Base-by-base conservation (phyloP, 2,797 vertebrate genomes). In the Aythya fuligula region DNA sequence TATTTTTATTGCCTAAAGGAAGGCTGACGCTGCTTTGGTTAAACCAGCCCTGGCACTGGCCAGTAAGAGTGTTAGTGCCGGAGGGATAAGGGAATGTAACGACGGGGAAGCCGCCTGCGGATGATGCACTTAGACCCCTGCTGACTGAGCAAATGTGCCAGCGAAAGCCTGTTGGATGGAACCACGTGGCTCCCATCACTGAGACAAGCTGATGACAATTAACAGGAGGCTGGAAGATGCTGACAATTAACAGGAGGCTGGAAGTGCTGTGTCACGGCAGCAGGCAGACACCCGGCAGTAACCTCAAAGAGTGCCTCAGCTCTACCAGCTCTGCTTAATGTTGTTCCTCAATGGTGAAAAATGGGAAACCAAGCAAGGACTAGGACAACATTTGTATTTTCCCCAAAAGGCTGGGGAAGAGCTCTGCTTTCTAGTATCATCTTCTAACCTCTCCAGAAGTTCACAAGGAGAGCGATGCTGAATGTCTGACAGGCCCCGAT, bases 81-180 rank as follows among this genome's bases (percentile, higher is more conserved):
- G 28, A 75, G 28, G 24, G 74, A n/a, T 30, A 79, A 70, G 51
- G 77, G 82, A 54, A 78, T 32, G 21, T 72, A 85, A 69, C 17
- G 17, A 43, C 0, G 1, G 78, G 34, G 34, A 74, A 90, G n/a
- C 24, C 0, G 2, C 34, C 47, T 47, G 38, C 0, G 1, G 22
- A 74, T 60, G 62, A 79, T 30, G 34, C 49, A 13, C 25, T 85
- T 82, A 51, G 41, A 71, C 54, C 43, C 34, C 38, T 87, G 30
- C 66, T 43, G 30, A 57, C 45, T 34, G 43, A 78, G 25, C 25
- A 73, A 75, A 67, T 3, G 36, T n/a, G 75, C 30, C 51, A 34
- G 70, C 0, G 0, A 80, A 90, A 77, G 22, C 49, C 34, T 58
- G 19, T 19, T 36, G 38, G 30, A 77, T 39, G 53, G 27, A 77